Evolutionary conservation across 2,888 invertebrate genomes (phyloP), one percentile per base, ranked within the genome.

Genomic region (Crioceris asparagi): DNA sequence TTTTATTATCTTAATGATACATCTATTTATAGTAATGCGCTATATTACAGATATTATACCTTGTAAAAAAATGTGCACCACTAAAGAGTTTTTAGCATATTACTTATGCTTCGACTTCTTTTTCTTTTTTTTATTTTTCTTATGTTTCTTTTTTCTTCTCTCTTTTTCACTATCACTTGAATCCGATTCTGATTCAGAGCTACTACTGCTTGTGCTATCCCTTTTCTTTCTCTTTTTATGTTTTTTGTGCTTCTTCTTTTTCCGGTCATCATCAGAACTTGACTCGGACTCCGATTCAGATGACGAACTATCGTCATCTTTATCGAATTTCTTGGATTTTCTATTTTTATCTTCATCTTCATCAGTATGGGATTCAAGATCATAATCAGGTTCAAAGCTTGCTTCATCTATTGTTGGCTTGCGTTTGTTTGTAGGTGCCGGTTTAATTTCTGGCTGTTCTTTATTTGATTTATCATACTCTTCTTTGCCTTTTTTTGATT

Each of bases 381-480:
- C 82, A 58, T 83, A 82, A 56, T 83, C 82, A 0, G 81, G 82
- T 52, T 79, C 82, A 54, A 82, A 82, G 53, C 70, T 77, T 0
- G 80, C 74, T 61, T 83, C 83, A 50, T 83, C 81, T 27, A 82
- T 61, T 4, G 74, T 73, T 6, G 78, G 73, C 51, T 80, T 78
- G 49, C 81, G 77, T 44, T 76, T 51, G 43, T 57, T 56, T 15
- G 58, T 55, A 0, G 53, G 42, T 7, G 51, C 40, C 29, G 56
- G 59, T 43, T 62, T 64, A 45, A 60, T 62, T 18, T 61, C 61
- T 33, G 56, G 45, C 56, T 62, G 51, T 54, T 60, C 43, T 52
- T 55, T 32, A 43, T 53, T 46, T 53, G 60, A 44, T 21, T 54
- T 51, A 1, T 47, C 47, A n/a, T 52, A 52, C 12, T 55, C 52